A percentile compares a stretch with the other conserved stretches of the same genome.
Evolutionary conservation across 2,113 vertebrate genomes (phyloP).

Genomic region (Tamias sibiricus): DNA sequence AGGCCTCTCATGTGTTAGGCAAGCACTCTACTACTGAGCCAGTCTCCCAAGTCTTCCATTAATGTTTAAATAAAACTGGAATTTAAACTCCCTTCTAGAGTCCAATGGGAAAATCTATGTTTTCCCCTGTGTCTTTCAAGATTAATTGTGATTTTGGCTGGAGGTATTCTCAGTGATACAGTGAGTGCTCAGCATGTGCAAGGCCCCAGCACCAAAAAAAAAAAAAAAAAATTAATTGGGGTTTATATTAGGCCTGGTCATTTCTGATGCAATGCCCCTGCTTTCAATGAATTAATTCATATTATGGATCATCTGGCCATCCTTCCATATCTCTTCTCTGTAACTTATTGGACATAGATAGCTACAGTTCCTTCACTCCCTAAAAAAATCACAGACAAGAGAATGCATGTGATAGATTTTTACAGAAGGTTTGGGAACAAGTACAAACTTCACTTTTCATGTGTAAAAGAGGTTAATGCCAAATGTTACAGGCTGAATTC

Average conservation of each 20-base stretch:
- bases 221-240: not conserved
- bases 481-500: not conserved
- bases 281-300: conserved; percentile 1
- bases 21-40: too few species aligned
- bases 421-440: not conserved
- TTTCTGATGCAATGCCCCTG: not conserved
- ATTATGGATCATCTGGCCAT: not conserved
- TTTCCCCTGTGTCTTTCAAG: not conserved
- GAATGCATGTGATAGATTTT: not conserved
- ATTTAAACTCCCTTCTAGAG: not conserved
- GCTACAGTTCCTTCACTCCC: not conserved
- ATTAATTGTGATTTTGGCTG: not conserved
- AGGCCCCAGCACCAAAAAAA: not conserved
- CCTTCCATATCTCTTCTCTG: not conserved
- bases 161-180: not conserved
- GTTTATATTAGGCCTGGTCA: not conserved
- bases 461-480: not conserved
- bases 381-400: not conserved
- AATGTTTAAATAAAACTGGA: too few species aligned
- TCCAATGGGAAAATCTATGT: not conserved
- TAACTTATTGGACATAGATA: not conserved
- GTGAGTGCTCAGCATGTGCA: too few species aligned
- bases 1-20: too few species aligned
- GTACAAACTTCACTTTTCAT: not conserved
- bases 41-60: too few species aligned